Percentiles rank a stretch among this genome's conserved stretches.
Evolutionary conservation across 2,888 invertebrate genomes (phyloP).

Genomic region (Stenodera caucasica): DNA sequence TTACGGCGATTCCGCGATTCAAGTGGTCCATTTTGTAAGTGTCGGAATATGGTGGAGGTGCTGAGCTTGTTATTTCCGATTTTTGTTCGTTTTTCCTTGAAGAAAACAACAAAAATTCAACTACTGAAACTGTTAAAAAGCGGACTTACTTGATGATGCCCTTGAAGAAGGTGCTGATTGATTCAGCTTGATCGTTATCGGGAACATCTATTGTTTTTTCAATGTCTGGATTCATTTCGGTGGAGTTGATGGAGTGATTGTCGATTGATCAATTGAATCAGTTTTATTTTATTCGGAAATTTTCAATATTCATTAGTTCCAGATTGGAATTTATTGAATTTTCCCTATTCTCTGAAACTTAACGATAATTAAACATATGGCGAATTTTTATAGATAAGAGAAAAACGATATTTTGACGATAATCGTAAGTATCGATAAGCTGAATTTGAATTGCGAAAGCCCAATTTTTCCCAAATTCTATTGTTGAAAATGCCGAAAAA

Average conservation of each 20-base stretch:
- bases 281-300: not conserved
- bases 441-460: not conserved
- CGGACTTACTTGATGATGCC: not conserved
- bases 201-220: not conserved
- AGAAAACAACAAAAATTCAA: not conserved
- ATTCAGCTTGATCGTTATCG: not conserved
- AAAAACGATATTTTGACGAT: not conserved
- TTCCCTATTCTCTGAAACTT: not conserved
- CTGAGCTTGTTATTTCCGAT: conserved; percentile 2
- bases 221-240: not conserved
- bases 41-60: conserved; percentile 34
- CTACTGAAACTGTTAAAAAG: not conserved
- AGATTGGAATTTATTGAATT: not conserved
- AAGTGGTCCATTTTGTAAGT: conserved; percentile 80
- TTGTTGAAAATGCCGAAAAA: too few species aligned
- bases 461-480: too few species aligned
- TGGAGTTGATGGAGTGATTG: too few species aligned
- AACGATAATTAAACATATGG: not conserved
- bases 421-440: not conserved
- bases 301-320: not conserved
- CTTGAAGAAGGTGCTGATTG: conserved; percentile 1
- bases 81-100: not conserved
- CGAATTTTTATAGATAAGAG: not conserved
- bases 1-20: conserved; percentile 78
- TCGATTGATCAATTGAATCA: not conserved